Percentiles rank a stretch among this genome's conserved stretches.
Evolutionary conservation across 2,113 vertebrate species (phyloP).

Genomic region (Loxodonta africana): DNA sequence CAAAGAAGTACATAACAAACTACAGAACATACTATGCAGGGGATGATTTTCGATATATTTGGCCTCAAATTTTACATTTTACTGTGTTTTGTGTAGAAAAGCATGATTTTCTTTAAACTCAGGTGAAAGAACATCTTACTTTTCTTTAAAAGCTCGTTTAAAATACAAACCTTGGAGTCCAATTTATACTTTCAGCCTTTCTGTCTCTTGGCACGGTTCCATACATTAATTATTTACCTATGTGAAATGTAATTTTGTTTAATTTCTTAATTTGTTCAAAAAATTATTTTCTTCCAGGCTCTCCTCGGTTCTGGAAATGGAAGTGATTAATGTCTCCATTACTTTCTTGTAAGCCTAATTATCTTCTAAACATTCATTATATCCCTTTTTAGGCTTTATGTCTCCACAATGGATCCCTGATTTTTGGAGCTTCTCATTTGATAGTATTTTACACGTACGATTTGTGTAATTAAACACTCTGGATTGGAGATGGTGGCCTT

Average conservation of each 20-base stretch:
- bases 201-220: not conserved
- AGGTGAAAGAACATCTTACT: not conserved
- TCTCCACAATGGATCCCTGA: not conserved
- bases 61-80: not conserved
- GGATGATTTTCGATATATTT: not conserved
- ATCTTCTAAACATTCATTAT: slow-evolving; percentile 11
- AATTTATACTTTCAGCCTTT: not conserved
- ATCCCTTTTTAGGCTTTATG: not conserved
- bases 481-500: not conserved
- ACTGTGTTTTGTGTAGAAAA: not conserved
- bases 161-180: not conserved
- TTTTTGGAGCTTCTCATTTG: not conserved
- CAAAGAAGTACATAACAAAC: not conserved
- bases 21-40: not conserved
- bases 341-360: not conserved
- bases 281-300: not conserved
- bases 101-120: not conserved
- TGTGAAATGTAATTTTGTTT: not conserved
- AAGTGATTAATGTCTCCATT: not conserved
- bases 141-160: not conserved
- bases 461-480: not conserved
- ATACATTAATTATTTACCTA: not conserved
- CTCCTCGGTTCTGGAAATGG: not conserved
- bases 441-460: not conserved
- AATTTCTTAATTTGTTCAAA: not conserved